Percentiles rank a stretch among this genome's conserved stretches.
Conservation (phyloP, 2,113 vertebrate species). For the Hystrix cristata region DNA sequence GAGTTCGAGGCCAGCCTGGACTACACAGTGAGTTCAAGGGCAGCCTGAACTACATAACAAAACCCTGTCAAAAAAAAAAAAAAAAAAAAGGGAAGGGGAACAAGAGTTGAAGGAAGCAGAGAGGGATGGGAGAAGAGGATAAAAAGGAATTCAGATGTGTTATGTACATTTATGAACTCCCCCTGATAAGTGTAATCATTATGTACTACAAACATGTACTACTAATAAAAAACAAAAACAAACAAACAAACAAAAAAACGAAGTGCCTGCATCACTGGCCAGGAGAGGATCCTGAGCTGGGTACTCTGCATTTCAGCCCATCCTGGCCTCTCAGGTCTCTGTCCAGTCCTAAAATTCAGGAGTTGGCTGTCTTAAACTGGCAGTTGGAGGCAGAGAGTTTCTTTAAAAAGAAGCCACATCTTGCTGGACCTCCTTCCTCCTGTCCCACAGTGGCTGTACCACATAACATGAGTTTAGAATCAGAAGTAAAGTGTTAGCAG, state of each 20-base stretch:
- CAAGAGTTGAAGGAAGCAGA: not conserved
- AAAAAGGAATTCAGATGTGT: not conserved
- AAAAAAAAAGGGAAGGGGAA: not conserved
- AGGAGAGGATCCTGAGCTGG: accelerated
- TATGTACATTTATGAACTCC: not conserved
- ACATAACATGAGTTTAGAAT: not conserved
- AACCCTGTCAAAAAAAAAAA: too few relatives aligned
- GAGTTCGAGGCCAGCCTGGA: too few relatives aligned
- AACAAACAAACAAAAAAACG: too few relatives aligned
- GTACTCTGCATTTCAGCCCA: not conserved
- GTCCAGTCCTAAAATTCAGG: not conserved
- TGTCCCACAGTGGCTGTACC: not conserved
- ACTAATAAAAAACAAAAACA: not conserved
- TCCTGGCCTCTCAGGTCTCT: not conserved
- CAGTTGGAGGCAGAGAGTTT: not conserved
- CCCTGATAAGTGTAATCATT: not conserved
- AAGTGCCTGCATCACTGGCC: not conserved
- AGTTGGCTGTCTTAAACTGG: not conserved
- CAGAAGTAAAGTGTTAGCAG: not conserved
- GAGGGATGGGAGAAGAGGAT: not conserved
- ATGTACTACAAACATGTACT: not conserved
- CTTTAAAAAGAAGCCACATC: not conserved
- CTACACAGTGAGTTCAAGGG: too few relatives aligned
- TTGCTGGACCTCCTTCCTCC: not conserved
- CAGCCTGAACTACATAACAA: too few relatives aligned